phyloP scores from a whole-genome alignment of 2,113 vertebrate species.

The Semnornis frantzii region DNA sequence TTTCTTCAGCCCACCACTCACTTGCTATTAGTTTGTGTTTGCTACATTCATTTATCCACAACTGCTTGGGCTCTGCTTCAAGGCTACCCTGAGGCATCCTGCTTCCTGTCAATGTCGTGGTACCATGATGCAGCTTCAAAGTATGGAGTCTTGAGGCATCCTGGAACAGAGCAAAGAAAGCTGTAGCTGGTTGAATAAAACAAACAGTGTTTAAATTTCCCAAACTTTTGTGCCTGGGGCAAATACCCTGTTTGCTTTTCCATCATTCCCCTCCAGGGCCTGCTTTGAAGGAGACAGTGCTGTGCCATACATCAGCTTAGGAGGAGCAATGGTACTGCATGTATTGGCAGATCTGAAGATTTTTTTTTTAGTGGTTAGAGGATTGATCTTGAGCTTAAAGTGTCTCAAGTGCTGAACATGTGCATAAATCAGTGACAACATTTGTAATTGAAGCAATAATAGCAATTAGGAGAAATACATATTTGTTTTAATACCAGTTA shows the following conservation, averaged over 20 bases:
- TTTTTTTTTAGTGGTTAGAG: not conserved
- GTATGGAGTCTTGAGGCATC: constrained; percentile 36
- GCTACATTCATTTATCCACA: constrained; percentile 43
- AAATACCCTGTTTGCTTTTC: constrained; percentile 33
- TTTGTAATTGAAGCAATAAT: not conserved
- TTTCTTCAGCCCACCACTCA: not conserved
- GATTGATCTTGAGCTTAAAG: not conserved
- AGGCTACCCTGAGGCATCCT: constrained; percentile 61
- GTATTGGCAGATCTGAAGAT: not conserved
- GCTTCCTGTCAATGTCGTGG: not conserved
- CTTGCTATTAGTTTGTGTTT: constrained; percentile 6
- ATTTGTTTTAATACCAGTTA: not conserved
- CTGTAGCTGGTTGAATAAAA: constrained; percentile 48
- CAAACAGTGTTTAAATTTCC: not conserved
- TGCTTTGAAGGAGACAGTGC: constrained; percentile 25
- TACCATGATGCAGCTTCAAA: constrained; percentile 28
- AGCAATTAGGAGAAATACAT: not conserved
- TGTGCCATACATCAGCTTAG: not conserved
- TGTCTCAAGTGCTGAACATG: not conserved
- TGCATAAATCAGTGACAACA: not conserved
- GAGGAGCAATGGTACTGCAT: not conserved
- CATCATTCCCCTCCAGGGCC: not conserved
- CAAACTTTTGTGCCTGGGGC: constrained; percentile 22
- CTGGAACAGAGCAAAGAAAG: not conserved
- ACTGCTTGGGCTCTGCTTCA: constrained; percentile 42